Evolutionary conservation across 2,113 vertebrate genomes (phyloP).

Genomic region (Phoxinus phoxinus): DNA sequence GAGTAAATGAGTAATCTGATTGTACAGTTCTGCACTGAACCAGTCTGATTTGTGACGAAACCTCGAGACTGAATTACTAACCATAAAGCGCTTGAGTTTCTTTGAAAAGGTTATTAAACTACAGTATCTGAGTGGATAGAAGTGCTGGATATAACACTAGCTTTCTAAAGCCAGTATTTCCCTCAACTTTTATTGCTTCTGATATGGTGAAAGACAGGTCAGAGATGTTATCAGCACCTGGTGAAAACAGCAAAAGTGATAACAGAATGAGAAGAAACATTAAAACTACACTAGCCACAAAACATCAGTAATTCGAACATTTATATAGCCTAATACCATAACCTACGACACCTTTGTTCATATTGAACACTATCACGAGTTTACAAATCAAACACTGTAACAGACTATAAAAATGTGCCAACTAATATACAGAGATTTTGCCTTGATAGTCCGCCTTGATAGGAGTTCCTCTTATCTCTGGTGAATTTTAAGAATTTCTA

Average conservation of each 20-base stretch:
- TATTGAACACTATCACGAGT: not conserved
- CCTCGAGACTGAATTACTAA: conserved; percentile 21
- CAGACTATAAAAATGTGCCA: not conserved
- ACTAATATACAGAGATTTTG: not conserved
- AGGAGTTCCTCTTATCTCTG: not conserved
- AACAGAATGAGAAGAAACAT: not conserved
- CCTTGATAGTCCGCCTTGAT: not conserved
- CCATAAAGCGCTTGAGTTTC: conserved; percentile 2
- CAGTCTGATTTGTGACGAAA: conserved; percentile 3
- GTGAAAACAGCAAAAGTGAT: not conserved
- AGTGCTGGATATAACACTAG: not conserved
- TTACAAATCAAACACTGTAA: not conserved
- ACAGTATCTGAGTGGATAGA: not conserved
- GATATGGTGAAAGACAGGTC: not conserved
- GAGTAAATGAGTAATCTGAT: conserved; percentile 31
- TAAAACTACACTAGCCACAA: not conserved
- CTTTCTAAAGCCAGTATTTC: not conserved
- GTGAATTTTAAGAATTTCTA: not conserved
- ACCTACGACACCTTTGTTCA: not conserved
- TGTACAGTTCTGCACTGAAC: not conserved
- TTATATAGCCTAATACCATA: not conserved
- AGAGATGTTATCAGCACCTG: not conserved
- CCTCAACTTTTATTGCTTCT: conserved; percentile 12
- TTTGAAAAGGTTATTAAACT: conserved; percentile 18
- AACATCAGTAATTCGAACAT: not conserved